Evolutionary conservation across 1,140 invertebrate genomes (phyloP), one percentile per base, ranked within the genome.

Genomic region (Atta texana): DNA sequence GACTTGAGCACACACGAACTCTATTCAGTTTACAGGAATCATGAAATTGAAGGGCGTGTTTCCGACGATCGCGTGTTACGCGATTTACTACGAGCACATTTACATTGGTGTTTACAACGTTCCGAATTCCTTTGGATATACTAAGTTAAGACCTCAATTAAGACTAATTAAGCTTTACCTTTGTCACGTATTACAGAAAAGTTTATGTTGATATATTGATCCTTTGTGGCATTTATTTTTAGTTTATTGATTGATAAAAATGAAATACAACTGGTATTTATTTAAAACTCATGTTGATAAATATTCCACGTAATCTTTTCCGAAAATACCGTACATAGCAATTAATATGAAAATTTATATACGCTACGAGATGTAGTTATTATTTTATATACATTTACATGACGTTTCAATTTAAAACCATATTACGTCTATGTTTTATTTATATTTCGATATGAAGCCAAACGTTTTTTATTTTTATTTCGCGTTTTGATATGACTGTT

Each of bases 1-100:
- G 24, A n/a, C 10, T 59, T 24, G 34, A 72, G 24, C 44, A 18
- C 14, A 53, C 49, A 31, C n/a, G 31, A 68, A 14, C 28, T 39
- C 49, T 24, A 24, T 28, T n/a, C 34, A 44, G 66, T 49, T 82
- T 72, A 10, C 24, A 21, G 12, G 64, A n/a, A 49, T 14, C 21
- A 21, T 24, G 31, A 57, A 59, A 44, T 59, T 39, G 55, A 49
- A 72, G 24, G 24, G 31, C 64, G 78, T 7, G 16, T 63, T 51
- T 72, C 14, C 14, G 34, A n/a, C 12, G n/a, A n/a, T n/a, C n/a
- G n/a, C n/a, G n/a, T n/a, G n/a, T n/a, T 16, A n/a, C 10, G 34
- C 66, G 16, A 71, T 72, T 72, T 82, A 82, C 39, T 82, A 82
- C 39, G 18, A 44, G n/a, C 55, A n/a, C 80, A 28, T 61, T 84